Evolutionary conservation across 2,113 vertebrate genomes (phyloP), one percentile per base, ranked within the genome.

Genomic region (Peucedramus taeniatus): DNA sequence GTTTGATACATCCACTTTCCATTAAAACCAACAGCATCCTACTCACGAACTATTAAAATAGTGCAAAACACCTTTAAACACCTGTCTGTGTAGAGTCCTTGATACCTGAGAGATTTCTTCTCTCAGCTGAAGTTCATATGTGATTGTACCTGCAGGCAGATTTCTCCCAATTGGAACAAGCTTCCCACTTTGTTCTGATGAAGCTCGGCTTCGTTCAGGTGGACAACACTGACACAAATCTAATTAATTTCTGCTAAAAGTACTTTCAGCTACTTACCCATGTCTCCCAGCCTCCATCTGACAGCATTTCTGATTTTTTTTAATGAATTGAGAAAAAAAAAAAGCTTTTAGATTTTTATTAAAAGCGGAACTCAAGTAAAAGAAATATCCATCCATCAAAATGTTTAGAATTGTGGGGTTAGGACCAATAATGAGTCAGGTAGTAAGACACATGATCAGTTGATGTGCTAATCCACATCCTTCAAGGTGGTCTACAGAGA

Each of bases 201-300:
- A 50, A 90, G 33, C 66, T 60, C 27, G 4, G 37, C 84, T 53
- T 64, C 6, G 24, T 90, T 94, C 66, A 56, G 60, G 39, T 87
- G 92, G 88, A 76, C 96, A 91, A 33, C 47, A 84, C 20, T 22
- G 66, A 72, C 49, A 72, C 40, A 85, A 91, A 95, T 82, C 69
- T 91, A 87, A 89, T 94, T 82, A 90, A 28, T 82, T 91, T 91
- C 78, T 80, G 47, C 53, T 80, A 74, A 80, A 93, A 80, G 23
- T 61, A 92, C 28, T 87, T 83, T 61, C 28, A 87, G 57, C 16
- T 93, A 37, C 75, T 87, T 80, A 80, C 39, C 20, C n/a, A 15
- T 9, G 28, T 80, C 71, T 63, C 45, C 59, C 80, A 75, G 40
- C 12, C 61, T 81, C 37, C 17, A 20, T 33, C 47, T 90, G 57